Base-by-base conservation (phyloP, 1,140 invertebrate species). In the Aporrectodea caliginosa region DNA sequence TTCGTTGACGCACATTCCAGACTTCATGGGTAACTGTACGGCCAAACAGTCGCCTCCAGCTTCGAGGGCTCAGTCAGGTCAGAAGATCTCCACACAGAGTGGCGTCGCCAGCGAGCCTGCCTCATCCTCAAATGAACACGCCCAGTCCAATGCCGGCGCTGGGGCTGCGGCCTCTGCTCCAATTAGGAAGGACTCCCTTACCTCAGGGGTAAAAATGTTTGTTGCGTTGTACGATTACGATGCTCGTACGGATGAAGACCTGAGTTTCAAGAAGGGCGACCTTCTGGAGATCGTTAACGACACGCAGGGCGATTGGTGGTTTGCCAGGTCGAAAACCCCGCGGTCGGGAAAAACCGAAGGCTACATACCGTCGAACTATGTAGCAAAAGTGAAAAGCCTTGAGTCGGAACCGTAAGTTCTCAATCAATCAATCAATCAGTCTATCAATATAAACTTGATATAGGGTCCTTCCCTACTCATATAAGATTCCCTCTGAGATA, bases 311-410 rank as follows among this genome's bases (percentile, higher is more conserved):
- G 98, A 99, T 88, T 99, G 98, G 98, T 99, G 98, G 98, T 92
- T 98, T 85, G 97, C 97, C 71, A 78, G 81, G 68, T 84, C 84
- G 16, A 78, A 81, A 69, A 29, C 72, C 6, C 75, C 73, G 22
- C 31, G 31, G 12, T 12, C 70, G 88, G 93, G 96, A 88, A 95
- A 98, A 78, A 27, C 58, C 90, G 76, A 78, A 68, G 98, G 98
- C 79, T 99, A 99, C 90, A 99, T 99, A 89, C 98, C 98, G 84
- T 98, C 96, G 76, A 99, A 99, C 90, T 99, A 99, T 92, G 97
- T 99, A 81, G 98, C 98, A 83, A 97, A 97, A 89, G 90, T 99
- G 84, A 97, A 98, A 90, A 98, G 96, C 81, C 98, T 99, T 86
- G 97, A 99, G 91, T 97, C 98, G 83, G 97, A 99, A 92, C 95